phyloP scores from a whole-genome alignment of 2,888 invertebrate species.

The Diadromus collaris region DNA sequence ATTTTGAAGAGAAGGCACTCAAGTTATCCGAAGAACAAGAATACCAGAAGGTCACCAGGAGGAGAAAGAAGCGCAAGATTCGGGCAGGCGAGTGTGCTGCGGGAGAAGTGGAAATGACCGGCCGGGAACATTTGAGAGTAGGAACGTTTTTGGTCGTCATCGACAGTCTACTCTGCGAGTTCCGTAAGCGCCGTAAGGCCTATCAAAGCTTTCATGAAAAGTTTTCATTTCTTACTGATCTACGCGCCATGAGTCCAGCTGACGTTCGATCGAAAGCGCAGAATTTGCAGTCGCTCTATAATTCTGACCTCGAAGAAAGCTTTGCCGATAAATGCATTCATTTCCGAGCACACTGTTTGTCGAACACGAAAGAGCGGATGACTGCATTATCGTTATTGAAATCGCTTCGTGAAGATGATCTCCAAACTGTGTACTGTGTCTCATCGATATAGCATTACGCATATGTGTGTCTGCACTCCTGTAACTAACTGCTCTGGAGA shows the following conservation, averaged over 20 bases:
- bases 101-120: slow-evolving; percentile 30
- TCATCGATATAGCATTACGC: too few relatives aligned
- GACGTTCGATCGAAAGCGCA: slow-evolving; percentile 20
- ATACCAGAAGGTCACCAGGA: slow-evolving; percentile 13
- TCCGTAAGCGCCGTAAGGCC: slow-evolving; percentile 3
- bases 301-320: slow-evolving; percentile 32
- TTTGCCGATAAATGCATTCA: slow-evolving; percentile 34
- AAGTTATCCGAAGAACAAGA: slow-evolving; percentile 13
- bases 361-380: not conserved
- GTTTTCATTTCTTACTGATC: slow-evolving; percentile 19
- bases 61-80: slow-evolving; percentile 11
- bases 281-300: slow-evolving; percentile 11
- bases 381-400: slow-evolving; percentile 27
- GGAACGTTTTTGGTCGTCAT: slow-evolving; percentile 29
- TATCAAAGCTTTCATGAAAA: slow-evolving; percentile 9
- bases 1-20: slow-evolving; percentile 27
- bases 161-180: slow-evolving; percentile 13
- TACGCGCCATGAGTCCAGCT: not conserved
- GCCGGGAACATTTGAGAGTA: slow-evolving; percentile 37
- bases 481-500: too few relatives aligned
- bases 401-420: slow-evolving; percentile 24
- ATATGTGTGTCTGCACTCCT: too few relatives aligned
- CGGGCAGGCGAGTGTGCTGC: slow-evolving; percentile 21
- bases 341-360: slow-evolving; percentile 21
- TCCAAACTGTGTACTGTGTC: slow-evolving; percentile 13